phyloP scores from a whole-genome alignment of 1,140 invertebrate genomes.

The Maniola jurtina region DNA sequence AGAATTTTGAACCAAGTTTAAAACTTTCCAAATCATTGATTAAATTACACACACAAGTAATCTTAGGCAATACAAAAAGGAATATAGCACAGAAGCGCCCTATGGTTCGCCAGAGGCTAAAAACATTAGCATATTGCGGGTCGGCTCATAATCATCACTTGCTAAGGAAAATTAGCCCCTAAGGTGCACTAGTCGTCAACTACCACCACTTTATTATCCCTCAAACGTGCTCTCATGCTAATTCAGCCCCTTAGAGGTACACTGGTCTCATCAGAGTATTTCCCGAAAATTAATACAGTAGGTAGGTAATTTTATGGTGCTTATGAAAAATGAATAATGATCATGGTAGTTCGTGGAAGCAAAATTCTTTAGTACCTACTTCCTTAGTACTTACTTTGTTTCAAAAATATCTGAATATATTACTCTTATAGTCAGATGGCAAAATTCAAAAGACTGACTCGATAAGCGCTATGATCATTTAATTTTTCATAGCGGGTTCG shows the following conservation, averaged over 20 bases:
- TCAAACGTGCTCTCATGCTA: conserved; percentile 68
- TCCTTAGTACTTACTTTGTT: background rate
- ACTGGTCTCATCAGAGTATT: conserved; percentile 29
- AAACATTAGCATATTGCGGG: conserved; percentile 73
- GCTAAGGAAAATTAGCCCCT: conserved; percentile 72
- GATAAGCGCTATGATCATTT: no score
- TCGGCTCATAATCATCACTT: conserved; percentile 66
- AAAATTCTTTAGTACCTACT: conserved; percentile 5
- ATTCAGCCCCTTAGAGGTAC: conserved; percentile 68
- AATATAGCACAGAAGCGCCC: conserved; percentile 59
- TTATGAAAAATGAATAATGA: conserved; percentile 40
- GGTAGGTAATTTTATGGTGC: conserved; percentile 31
- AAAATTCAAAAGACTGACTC: no score
- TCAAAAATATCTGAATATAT: background rate
- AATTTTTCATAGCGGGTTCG: no score
- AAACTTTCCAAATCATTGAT: background rate
- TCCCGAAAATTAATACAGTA: conserved; percentile 35
- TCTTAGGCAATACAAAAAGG: conserved; percentile 29
- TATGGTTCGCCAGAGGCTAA: conserved; percentile 63
- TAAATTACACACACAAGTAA: conserved; percentile 14
- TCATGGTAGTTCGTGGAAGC: conserved; percentile 32
- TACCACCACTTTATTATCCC: conserved; percentile 67
- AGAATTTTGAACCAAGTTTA: background rate
- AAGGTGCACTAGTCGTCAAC: conserved; percentile 64
- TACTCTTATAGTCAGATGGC: no score